phyloP scores from a whole-genome alignment of 1,140 invertebrate species.

The Dreissena polymorpha region DNA sequence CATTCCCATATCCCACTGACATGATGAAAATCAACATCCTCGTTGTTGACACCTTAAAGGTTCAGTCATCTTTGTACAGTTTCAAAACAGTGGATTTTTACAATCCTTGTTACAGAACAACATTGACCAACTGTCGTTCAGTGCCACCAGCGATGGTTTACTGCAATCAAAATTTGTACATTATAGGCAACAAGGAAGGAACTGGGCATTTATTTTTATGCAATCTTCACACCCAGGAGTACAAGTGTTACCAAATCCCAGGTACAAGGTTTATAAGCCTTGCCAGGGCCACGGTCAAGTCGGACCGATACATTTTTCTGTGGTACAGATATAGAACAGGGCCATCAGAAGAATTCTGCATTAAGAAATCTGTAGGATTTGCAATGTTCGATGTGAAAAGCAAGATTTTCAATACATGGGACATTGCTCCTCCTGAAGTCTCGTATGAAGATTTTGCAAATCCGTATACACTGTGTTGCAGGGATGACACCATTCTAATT shows the following conservation, averaged over 20 bases:
- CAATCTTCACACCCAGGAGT: conserved; percentile 72
- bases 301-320: conserved; percentile 72
- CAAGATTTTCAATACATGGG: conserved; percentile 72
- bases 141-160: conserved; percentile 75
- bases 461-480: conserved; percentile 70
- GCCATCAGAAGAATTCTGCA: conserved; percentile 77
- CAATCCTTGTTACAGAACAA: conserved; percentile 75
- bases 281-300: conserved; percentile 71
- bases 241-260: conserved; percentile 76
- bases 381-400: conserved; percentile 76
- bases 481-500: conserved; percentile 73
- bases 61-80: conserved; percentile 71
- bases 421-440: conserved; percentile 73
- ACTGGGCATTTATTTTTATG: conserved; percentile 76
- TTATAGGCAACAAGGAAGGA: conserved; percentile 76
- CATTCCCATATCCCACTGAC: conserved; percentile 77
- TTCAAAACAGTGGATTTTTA: conserved; percentile 74
- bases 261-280: conserved; percentile 75
- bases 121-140: conserved; percentile 73
- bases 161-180: conserved; percentile 72
- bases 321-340: conserved; percentile 77
- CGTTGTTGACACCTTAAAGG: conserved; percentile 70
- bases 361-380: conserved; percentile 77
- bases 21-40: conserved; percentile 77
- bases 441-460: conserved; percentile 75